phyloP scores from a whole-genome alignment of 1,140 invertebrate genomes.

The Antheraea pernyi region DNA sequence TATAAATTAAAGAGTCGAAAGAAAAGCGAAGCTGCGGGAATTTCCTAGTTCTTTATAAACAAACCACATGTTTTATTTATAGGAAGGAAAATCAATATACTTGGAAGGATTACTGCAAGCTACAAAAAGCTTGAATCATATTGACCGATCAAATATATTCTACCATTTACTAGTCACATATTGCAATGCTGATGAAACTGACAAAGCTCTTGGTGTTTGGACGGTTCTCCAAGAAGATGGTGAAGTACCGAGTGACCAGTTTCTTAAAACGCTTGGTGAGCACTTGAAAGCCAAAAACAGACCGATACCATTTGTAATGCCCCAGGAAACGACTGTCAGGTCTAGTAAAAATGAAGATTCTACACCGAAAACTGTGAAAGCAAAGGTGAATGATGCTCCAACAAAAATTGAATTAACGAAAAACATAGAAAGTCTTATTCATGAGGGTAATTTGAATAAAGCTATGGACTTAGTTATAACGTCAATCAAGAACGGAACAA shows the following conservation, averaged over 20 bases:
- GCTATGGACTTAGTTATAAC: slow-evolving; percentile 77
- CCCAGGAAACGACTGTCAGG: slow-evolving; percentile 42
- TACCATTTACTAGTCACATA: slow-evolving; percentile 86
- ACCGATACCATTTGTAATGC: slow-evolving; percentile 85
- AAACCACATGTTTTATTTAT: slow-evolving; percentile 30
- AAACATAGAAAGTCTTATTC: slow-evolving; percentile 50
- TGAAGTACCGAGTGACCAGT: slow-evolving; percentile 83
- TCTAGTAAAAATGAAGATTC: slow-evolving; percentile 20
- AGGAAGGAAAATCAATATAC: slow-evolving; percentile 83
- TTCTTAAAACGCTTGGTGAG: slow-evolving; percentile 83
- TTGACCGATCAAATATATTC: slow-evolving; percentile 87
- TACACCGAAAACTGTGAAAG: slow-evolving; percentile 17
- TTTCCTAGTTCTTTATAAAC: neutral
- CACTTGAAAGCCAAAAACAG: slow-evolving; percentile 83
- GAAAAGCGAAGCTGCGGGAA: too few relatives aligned
- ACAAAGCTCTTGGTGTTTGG: slow-evolving; percentile 88
- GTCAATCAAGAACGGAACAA: slow-evolving; percentile 40
- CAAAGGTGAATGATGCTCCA: slow-evolving; percentile 27
- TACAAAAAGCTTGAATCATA: slow-evolving; percentile 86
- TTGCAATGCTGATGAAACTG: slow-evolving; percentile 82
- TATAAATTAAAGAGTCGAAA: too few relatives aligned
- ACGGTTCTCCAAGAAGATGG: slow-evolving; percentile 91
- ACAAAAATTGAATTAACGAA: slow-evolving; percentile 37
- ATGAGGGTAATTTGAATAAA: slow-evolving; percentile 73
- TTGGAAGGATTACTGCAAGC: slow-evolving; percentile 87